Evolutionary conservation across 2,888 invertebrate species (phyloP).

Genomic region (Hirtodrosophila trivittata): DNA sequence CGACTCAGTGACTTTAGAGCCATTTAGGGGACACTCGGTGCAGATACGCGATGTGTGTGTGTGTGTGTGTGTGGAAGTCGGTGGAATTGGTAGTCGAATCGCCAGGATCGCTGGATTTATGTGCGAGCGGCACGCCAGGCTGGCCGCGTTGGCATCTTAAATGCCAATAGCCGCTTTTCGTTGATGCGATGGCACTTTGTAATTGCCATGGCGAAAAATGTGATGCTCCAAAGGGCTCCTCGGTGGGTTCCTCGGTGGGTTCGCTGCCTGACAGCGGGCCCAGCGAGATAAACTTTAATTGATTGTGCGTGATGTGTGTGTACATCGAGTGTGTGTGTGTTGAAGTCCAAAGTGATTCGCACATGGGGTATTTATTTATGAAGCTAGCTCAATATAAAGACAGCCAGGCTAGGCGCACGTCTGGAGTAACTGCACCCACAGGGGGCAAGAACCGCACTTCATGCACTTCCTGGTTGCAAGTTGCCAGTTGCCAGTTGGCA

Average conservation of each 20-base stretch:
- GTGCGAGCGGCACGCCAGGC: constrained; percentile 60
- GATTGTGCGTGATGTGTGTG: constrained; percentile 63
- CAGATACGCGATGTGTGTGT: constrained; percentile 13
- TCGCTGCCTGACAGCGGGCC: constrained; percentile 39
- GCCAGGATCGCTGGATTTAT: constrained; percentile 67
- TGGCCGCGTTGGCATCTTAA: constrained; percentile 59
- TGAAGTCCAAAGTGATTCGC: constrained; percentile 25
- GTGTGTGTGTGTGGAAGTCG: constrained; percentile 7
- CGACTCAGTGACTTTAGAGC: constrained; percentile 1
- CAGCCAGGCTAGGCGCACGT: constrained; percentile 13
- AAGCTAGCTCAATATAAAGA: constrained; percentile 30
- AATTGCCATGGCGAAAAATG: constrained; percentile 58
- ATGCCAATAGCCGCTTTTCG: constrained; percentile 66
- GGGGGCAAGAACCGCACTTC: constrained; percentile 47
- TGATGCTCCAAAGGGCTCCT: constrained; percentile 39
- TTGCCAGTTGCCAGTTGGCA: constrained; percentile 1
- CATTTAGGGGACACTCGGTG: background rate
- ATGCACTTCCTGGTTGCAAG: constrained; percentile 68
- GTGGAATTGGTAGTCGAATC: constrained; percentile 31
- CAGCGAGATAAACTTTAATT: constrained; percentile 70
- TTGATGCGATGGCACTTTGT: constrained; percentile 69
- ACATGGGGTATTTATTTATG: constrained; percentile 51
- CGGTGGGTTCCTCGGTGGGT: constrained; percentile 1
- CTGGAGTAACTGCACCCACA: constrained; percentile 35
- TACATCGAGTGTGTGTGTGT: constrained; percentile 17